Conservation (phyloP, 2,113 vertebrate genomes). For the Lucifuga dentata region DNA sequence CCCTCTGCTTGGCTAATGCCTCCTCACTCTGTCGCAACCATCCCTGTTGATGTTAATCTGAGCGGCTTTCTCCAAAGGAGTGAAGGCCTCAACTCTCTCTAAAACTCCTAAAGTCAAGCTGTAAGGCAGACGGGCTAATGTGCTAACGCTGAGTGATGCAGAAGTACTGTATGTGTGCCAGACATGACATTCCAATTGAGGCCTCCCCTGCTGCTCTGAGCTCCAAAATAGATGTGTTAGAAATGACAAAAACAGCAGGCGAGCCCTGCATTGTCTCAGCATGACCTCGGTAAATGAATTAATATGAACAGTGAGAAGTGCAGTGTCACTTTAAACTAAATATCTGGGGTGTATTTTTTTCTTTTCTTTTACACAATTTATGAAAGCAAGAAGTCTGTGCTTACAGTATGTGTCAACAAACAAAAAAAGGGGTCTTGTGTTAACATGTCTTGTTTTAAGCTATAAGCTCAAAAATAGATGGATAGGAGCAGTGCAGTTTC, state of each 20-base stretch:
- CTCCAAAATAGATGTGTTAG: constrained; percentile 70
- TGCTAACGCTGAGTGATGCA: constrained; percentile 51
- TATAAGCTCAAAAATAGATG: too few species aligned
- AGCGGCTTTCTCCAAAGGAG: constrained; percentile 50
- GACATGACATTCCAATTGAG: constrained; percentile 63
- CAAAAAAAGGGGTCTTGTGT: constrained; percentile 3
- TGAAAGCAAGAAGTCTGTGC: constrained; percentile 7
- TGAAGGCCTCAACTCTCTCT: constrained; percentile 41
- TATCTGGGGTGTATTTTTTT: constrained; percentile 22
- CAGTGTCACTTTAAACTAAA: constrained; percentile 62
- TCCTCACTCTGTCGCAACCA: constrained; percentile 32
- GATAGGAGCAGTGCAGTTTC: too few species aligned
- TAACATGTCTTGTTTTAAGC: too few species aligned
- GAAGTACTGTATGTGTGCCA: constrained; percentile 55
- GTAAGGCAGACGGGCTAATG: constrained; percentile 61
- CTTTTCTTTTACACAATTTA: constrained; percentile 15
- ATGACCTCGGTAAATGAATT: constrained; percentile 59
- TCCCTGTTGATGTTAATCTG: constrained; percentile 50
- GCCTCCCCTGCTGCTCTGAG: constrained; percentile 38
- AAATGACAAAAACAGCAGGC: constrained; percentile 69
- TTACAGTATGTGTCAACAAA: constrained; percentile 12
- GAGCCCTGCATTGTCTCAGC: constrained; percentile 54
- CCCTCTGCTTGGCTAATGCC: too few species aligned
- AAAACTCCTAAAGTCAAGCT: constrained; percentile 51
- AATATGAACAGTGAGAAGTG: constrained; percentile 46